phyloP scores from a whole-genome alignment of 2,797 vertebrate species.

The Bufotes viridis region DNA sequence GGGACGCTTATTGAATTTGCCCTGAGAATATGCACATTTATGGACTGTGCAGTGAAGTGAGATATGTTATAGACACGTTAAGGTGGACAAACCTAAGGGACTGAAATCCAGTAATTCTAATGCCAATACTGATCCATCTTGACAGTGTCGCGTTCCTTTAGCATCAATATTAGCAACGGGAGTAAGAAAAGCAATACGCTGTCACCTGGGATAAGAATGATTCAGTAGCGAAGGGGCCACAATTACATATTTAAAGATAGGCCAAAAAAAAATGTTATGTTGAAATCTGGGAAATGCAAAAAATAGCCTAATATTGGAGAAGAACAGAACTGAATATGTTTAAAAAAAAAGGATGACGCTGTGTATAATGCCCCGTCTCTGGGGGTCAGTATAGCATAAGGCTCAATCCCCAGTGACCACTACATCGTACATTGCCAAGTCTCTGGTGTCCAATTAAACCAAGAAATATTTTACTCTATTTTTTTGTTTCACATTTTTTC shows the following conservation, averaged over 20 bases:
- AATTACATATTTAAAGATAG: not conserved
- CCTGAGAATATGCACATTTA: slow-evolving; percentile 8
- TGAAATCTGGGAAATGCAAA: not conserved
- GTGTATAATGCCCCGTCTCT: not conserved
- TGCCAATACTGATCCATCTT: slow-evolving; percentile 28
- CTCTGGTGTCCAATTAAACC: not conserved
- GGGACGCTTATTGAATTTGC: slow-evolving; percentile 3
- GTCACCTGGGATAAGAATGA: not conserved
- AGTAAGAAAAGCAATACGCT: not conserved
- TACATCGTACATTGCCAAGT: not conserved
- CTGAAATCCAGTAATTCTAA: slow-evolving; percentile 34
- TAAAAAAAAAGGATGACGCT: not conserved
- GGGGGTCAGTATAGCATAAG: not conserved
- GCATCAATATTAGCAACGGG: not conserved
- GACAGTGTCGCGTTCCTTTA: slow-evolving; percentile 10
- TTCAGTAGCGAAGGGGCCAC: not conserved
- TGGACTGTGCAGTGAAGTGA: slow-evolving; percentile 21
- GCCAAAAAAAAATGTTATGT: not conserved
- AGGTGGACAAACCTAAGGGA: slow-evolving; percentile 29
- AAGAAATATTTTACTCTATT: not conserved
- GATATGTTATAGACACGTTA: slow-evolving; percentile 9
- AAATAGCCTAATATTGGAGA: not conserved
- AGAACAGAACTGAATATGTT: not conserved
- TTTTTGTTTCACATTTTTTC: not conserved
- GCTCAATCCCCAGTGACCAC: not conserved